A percentile compares a stretch with the other conserved stretches of the same genome.
These are phyloP conservation scores for Clamator glandarius DNA, from an alignment of 2,797 vertebrate species.

Conservation along the genomic window DNA sequence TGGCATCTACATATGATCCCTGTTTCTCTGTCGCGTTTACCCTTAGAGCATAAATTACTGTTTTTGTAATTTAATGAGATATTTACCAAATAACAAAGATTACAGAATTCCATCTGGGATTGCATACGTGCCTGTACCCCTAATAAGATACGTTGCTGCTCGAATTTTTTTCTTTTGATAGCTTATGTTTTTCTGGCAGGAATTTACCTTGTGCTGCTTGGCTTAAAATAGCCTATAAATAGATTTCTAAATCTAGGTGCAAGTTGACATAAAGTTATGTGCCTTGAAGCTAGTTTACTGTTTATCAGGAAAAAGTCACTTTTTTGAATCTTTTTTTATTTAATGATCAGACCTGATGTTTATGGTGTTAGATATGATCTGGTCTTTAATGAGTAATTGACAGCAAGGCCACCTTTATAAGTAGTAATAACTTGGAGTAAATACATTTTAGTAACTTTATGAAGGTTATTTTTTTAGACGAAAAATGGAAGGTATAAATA, in stretches of 20 bases:
- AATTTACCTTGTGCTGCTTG: not conserved
- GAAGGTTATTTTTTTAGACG: not conserved
- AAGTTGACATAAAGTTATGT: not conserved
- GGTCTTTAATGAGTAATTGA: not conserved
- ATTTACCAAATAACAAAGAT: not conserved
- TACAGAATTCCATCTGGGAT: not conserved
- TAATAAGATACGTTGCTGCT: rapidly evolving
- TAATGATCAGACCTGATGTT: not conserved
- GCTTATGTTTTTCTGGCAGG: not conserved
- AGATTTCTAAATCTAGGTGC: not conserved
- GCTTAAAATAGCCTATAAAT: not conserved
- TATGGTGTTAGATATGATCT: rapidly evolving
- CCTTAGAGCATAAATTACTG: not conserved
- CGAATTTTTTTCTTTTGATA: not conserved
- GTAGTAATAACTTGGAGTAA: not conserved
- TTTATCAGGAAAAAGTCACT: not conserved
- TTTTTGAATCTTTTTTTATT: not conserved
- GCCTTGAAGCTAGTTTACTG: not conserved
- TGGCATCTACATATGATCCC: not conserved
- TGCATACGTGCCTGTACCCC: rapidly evolving
- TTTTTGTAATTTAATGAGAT: not conserved
- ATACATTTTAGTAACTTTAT: not conserved
- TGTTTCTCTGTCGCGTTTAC: not conserved
- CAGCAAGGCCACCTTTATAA: not conserved
- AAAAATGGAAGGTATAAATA: not conserved